Conservation (phyloP, 1,140 invertebrate species). For the Tribolium madens region DNA sequence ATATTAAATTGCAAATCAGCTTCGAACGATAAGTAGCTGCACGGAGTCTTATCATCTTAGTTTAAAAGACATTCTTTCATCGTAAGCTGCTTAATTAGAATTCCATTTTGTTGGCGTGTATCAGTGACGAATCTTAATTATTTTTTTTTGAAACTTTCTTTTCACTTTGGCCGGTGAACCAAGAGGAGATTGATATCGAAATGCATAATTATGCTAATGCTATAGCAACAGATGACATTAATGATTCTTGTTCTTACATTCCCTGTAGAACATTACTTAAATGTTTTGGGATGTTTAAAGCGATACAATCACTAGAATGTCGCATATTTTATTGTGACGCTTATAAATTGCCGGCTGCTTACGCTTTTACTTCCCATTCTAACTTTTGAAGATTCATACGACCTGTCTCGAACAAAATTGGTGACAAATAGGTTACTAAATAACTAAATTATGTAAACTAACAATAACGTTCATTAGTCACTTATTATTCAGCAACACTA, state of each 20-base stretch:
- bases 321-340: conserved; percentile 42
- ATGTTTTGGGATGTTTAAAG: conserved; percentile 45
- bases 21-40: conserved; percentile 49
- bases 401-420: neutral
- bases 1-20: conserved; percentile 59
- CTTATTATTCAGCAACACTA: conserved; percentile 17
- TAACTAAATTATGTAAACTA: conserved; percentile 23
- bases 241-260: conserved; percentile 53
- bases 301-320: conserved; percentile 36
- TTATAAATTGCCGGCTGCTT: conserved; percentile 29
- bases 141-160: conserved; percentile 48
- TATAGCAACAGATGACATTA: conserved; percentile 57
- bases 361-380: conserved; percentile 17
- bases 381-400: neutral
- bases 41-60: conserved; percentile 45
- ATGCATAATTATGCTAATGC: conserved; percentile 56
- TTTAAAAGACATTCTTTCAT: conserved; percentile 49
- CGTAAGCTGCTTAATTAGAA: conserved; percentile 58
- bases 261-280: conserved; percentile 42
- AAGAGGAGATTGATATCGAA: conserved; percentile 46
- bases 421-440: conserved; percentile 1
- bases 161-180: conserved; percentile 24
- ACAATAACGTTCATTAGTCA: conserved; percentile 21
- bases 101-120: conserved; percentile 53
- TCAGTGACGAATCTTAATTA: conserved; percentile 55